Evolutionary conservation across 2,888 invertebrate species (phyloP).

Genomic region (Bimastos eiseni): DNA sequence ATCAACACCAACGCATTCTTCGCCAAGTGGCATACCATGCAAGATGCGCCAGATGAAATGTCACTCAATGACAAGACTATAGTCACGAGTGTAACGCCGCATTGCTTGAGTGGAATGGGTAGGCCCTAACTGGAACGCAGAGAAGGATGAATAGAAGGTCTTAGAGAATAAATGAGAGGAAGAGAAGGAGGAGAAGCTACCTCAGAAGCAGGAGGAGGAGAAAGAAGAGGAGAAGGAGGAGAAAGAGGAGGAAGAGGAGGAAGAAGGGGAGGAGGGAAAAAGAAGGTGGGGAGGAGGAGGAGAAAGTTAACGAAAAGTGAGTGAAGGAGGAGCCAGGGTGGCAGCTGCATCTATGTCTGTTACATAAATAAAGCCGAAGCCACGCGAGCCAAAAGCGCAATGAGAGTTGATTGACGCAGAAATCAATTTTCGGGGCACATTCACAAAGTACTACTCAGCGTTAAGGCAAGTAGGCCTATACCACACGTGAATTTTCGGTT

Average conservation of each 20-base stretch:
- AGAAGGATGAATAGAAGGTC: not conserved
- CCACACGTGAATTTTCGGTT: too few relatives aligned
- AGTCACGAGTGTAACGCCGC: not conserved
- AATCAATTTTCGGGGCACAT: not conserved
- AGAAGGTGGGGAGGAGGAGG: too few relatives aligned
- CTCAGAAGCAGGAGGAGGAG: too few relatives aligned
- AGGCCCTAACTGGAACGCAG: not conserved
- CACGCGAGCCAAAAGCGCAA: not conserved
- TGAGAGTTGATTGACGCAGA: not conserved
- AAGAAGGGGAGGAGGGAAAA: too few relatives aligned
- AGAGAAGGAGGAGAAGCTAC: too few relatives aligned
- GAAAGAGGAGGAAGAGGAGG: not conserved
- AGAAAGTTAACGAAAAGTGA: too few relatives aligned
- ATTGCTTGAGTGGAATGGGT: not conserved
- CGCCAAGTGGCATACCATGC: too few relatives aligned
- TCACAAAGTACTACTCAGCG: not conserved
- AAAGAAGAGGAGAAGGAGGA: not conserved
- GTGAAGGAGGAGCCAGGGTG: not conserved
- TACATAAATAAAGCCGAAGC: too few relatives aligned
- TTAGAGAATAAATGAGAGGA: too few relatives aligned
- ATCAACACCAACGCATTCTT: not conserved
- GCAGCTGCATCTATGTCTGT: not conserved
- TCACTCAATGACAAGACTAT: not conserved
- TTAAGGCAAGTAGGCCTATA: too few relatives aligned
- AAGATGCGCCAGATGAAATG: not conserved